Conservation (phyloP, 2,797 vertebrate species). For the Manis pentadactyla region DNA sequence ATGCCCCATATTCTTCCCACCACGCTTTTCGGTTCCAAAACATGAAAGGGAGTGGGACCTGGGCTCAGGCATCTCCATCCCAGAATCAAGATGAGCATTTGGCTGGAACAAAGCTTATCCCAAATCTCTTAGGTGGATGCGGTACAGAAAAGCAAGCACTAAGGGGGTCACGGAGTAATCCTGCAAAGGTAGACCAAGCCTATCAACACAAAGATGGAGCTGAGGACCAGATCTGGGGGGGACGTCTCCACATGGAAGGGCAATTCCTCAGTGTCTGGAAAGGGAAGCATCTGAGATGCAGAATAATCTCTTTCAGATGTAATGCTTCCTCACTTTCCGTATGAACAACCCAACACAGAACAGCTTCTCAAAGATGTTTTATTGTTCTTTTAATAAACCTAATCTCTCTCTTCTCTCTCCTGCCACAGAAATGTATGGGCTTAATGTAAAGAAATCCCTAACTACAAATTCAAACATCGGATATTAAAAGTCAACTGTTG, state of each 20-base stretch:
- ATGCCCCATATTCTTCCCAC: neutral
- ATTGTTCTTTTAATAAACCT: conserved; percentile 43
- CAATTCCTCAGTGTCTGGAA: neutral
- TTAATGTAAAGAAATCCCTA: neutral
- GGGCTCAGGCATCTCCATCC: neutral
- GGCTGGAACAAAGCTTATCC: neutral
- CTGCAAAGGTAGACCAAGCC: neutral
- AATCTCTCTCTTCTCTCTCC: neutral
- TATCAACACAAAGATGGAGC: neutral
- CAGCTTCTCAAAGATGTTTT: neutral
- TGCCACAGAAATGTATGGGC: neutral
- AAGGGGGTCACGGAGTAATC: neutral
- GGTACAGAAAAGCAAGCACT: neutral
- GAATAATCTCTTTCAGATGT: neutral
- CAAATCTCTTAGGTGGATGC: neutral
- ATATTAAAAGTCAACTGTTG: conserved; percentile 63
- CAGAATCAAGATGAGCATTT: neutral
- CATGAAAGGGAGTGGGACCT: neutral
- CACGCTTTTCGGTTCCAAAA: neutral
- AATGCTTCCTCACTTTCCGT: neutral
- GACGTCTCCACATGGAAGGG: neutral
- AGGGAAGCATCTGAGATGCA: neutral
- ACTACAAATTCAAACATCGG: conserved; percentile 52
- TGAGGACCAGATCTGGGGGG: neutral
- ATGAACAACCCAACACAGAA: neutral